phyloP scores from a whole-genome alignment of 2,113 vertebrate genomes.

The Anolis carolinensis region DNA sequence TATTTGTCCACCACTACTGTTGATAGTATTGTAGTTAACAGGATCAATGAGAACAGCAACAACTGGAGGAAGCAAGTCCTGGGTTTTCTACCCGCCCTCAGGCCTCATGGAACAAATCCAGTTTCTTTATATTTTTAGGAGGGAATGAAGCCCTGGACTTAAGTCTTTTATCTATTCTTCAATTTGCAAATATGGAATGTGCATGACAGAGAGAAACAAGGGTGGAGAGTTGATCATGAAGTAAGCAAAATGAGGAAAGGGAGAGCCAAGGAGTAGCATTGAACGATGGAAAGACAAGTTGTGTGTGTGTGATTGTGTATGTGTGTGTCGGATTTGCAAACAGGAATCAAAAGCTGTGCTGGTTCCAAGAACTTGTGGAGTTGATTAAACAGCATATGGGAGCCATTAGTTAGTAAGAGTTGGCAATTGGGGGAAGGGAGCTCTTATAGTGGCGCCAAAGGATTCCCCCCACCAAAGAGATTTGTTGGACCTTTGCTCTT shows the following conservation, averaged over 20 bases:
- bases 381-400: slow-evolving; percentile 41
- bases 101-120: neutral
- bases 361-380: slow-evolving; percentile 25
- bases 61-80: neutral
- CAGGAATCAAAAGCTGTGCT: neutral
- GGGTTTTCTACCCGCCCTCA: neutral
- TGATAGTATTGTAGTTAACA: neutral
- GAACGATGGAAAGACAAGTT: neutral
- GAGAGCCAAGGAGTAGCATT: neutral
- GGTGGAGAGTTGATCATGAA: accelerated
- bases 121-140: neutral
- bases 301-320: too few relatives aligned
- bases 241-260: neutral
- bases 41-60: neutral
- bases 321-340: slow-evolving; percentile 6
- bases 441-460: slow-evolving; percentile 25
- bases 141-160: neutral
- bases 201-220: slow-evolving; percentile 6
- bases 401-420: slow-evolving; percentile 31
- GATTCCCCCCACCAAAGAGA: neutral
- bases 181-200: neutral
- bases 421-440: slow-evolving; percentile 21
- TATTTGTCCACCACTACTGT: neutral
- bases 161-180: neutral
- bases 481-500: slow-evolving; percentile 19